phyloP scores from a whole-genome alignment of 2,888 invertebrate genomes.

The Hypselothyrea guttata region DNA sequence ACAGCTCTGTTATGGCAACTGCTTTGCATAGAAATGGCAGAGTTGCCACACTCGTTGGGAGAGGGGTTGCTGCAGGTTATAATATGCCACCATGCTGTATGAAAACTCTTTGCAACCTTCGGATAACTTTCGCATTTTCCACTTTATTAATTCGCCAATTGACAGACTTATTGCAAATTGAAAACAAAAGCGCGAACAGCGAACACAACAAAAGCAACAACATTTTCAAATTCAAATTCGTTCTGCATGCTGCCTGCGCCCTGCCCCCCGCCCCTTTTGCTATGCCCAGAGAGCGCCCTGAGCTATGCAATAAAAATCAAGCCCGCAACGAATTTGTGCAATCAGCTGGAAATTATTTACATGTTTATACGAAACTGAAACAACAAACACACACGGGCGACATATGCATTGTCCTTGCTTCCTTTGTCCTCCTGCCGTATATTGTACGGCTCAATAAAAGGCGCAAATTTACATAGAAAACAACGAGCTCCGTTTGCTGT shows the following conservation, averaged over 20 bases:
- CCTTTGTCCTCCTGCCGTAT: conserved; percentile 20
- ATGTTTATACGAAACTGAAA: conserved; percentile 75
- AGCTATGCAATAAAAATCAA: conserved; percentile 75
- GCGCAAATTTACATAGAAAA: conserved; percentile 73
- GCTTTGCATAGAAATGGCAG: conserved; percentile 51
- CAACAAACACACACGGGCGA: conserved; percentile 58
- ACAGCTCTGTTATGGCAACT: conserved; percentile 23
- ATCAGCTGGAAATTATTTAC: conserved; percentile 78
- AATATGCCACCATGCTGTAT: not conserved
- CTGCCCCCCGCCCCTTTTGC: too few relatives aligned
- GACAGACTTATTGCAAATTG: conserved; percentile 79
- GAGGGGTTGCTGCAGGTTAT: conserved; percentile 13
- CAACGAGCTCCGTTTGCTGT: conserved; percentile 32
- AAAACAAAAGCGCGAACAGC: conserved; percentile 74
- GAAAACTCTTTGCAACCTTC: conserved; percentile 30
- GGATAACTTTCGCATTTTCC: conserved; percentile 71
- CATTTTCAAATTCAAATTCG: conserved; percentile 57
- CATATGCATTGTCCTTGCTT: conserved; percentile 40
- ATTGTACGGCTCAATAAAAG: conserved; percentile 69
- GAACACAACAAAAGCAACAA: conserved; percentile 14
- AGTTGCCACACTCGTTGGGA: too few relatives aligned
- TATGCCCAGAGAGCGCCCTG: conserved; percentile 17
- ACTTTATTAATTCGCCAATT: conserved; percentile 80
- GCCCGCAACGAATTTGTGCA: conserved; percentile 77
- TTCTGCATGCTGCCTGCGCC: conserved; percentile 53